phyloP scores from a whole-genome alignment of 2,113 vertebrate species.

The Beaufortia kweichowensis region DNA sequence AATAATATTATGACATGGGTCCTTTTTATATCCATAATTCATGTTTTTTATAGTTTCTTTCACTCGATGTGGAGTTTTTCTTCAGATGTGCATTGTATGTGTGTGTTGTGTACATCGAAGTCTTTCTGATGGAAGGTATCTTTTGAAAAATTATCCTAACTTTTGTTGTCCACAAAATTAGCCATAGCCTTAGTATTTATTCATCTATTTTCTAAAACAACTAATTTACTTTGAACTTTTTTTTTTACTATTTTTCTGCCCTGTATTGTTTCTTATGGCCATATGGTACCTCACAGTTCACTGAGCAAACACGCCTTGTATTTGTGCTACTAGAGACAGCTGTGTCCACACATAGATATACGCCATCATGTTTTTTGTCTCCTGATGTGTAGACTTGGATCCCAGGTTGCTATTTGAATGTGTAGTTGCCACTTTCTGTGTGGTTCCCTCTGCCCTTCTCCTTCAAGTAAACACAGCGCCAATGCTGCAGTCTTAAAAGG shows the following conservation, averaged over 20 bases:
- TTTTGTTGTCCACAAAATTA: too few species aligned
- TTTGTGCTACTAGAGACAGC: conserved; percentile 51
- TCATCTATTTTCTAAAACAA: not conserved
- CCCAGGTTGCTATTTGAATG: conserved; percentile 49
- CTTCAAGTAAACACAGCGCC: conserved; percentile 60
- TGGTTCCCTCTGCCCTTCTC: conserved; percentile 32
- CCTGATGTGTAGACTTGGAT: conserved; percentile 21
- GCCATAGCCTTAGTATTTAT: too few species aligned
- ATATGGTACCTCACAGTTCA: conserved; percentile 35
- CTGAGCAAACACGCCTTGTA: conserved; percentile 34
- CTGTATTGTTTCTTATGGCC: conserved; percentile 23
- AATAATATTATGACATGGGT: too few species aligned
- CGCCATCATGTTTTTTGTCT: not conserved
- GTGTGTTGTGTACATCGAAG: too few species aligned
- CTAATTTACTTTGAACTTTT: not conserved
- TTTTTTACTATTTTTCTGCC: too few species aligned
- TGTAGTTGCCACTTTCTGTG: conserved; percentile 43
- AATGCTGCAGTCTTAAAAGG: conserved; percentile 41
- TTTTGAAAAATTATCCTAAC: too few species aligned
- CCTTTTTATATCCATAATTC: too few species aligned
- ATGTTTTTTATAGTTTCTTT: too few species aligned
- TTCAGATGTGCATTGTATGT: not conserved
- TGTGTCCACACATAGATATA: conserved; percentile 46
- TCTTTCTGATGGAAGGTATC: too few species aligned
- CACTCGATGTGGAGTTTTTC: not conserved